Percentiles rank a stretch among this genome's conserved stretches.
phyloP scores from a whole-genome alignment of 92 coral and sea anemone genomes.

The Bergia puertoricense region DNA sequence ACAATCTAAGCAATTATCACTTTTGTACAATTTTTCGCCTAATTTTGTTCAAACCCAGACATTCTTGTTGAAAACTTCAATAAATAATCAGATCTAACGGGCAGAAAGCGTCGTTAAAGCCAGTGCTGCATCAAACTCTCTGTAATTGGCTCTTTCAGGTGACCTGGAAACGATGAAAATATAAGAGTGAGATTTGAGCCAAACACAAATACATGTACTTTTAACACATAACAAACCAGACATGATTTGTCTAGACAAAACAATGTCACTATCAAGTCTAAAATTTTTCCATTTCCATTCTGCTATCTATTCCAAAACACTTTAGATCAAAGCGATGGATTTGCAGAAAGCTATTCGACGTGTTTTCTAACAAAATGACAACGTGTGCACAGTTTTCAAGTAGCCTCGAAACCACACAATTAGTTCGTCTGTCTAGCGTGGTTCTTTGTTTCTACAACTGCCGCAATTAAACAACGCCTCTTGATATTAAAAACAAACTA shows the following conservation, averaged over 20 bases:
- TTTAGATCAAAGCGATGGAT: slow-evolving; percentile 8
- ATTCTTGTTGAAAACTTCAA: slow-evolving; percentile 24
- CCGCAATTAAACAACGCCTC: slow-evolving; percentile 34
- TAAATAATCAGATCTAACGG: slow-evolving; percentile 39
- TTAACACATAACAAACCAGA: slow-evolving; percentile 30
- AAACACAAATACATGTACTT: not conserved
- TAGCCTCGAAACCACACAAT: slow-evolving; percentile 12
- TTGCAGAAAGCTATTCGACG: not conserved
- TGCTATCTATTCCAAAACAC: slow-evolving; percentile 16
- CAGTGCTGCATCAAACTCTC: slow-evolving; percentile 85
- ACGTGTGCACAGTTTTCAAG: slow-evolving; percentile 11
- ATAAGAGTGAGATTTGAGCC: not conserved
- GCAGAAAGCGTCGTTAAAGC: slow-evolving; percentile 44
- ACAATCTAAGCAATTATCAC: slow-evolving; percentile 22
- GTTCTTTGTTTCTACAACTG: slow-evolving; percentile 14
- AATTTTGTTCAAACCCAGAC: slow-evolving; percentile 32
- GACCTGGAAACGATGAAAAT: slow-evolving; percentile 50
- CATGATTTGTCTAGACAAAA: slow-evolving; percentile 34
- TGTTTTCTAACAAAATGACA: slow-evolving; percentile 17
- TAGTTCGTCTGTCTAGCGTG: slow-evolving; percentile 29
- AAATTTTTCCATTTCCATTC: slow-evolving; percentile 3
- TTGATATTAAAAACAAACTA: slow-evolving; percentile 30
- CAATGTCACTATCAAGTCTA: slow-evolving; percentile 5
- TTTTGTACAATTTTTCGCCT: slow-evolving; percentile 41
- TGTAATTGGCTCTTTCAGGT: slow-evolving; percentile 66